phyloP scores from a whole-genome alignment of 1,140 invertebrate species.

The Manduca sexta region DNA sequence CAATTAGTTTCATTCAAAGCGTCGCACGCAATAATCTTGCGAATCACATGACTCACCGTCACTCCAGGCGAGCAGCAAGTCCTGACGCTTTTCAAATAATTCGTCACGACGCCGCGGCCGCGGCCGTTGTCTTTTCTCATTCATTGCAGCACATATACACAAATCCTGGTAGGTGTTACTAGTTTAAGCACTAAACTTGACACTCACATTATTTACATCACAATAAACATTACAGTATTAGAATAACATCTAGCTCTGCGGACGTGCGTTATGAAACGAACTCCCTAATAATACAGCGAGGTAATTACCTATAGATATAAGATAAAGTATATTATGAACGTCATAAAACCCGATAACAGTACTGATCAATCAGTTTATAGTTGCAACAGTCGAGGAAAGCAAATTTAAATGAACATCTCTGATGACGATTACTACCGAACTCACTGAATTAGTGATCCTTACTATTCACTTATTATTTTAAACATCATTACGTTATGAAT shows the following conservation, averaged over 20 bases:
- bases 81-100: slow-evolving; percentile 52
- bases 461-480: too few species aligned
- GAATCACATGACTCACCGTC: slow-evolving; percentile 49
- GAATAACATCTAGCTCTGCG: slow-evolving; percentile 38
- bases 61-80: slow-evolving; percentile 62
- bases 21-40: background rate
- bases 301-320: slow-evolving; percentile 49
- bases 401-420: background rate
- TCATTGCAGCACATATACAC: slow-evolving; percentile 38
- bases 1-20: background rate
- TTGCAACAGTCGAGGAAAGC: slow-evolving; percentile 6
- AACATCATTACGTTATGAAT: too few species aligned
- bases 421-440: too few species aligned
- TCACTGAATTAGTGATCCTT: too few species aligned
- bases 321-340: slow-evolving; percentile 52
- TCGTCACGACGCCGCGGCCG: slow-evolving; percentile 55
- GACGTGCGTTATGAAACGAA: slow-evolving; percentile 49
- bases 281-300: slow-evolving; percentile 32
- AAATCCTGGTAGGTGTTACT: background rate
- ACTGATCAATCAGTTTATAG: slow-evolving; percentile 9
- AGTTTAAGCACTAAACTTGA: background rate
- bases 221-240: slow-evolving; percentile 18
- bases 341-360: slow-evolving; percentile 52
- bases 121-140: slow-evolving; percentile 38
- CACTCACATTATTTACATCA: slow-evolving; percentile 27